Evolutionary conservation across 2,113 vertebrate species (phyloP).

Genomic region (Forbesichthys papilliferus): DNA sequence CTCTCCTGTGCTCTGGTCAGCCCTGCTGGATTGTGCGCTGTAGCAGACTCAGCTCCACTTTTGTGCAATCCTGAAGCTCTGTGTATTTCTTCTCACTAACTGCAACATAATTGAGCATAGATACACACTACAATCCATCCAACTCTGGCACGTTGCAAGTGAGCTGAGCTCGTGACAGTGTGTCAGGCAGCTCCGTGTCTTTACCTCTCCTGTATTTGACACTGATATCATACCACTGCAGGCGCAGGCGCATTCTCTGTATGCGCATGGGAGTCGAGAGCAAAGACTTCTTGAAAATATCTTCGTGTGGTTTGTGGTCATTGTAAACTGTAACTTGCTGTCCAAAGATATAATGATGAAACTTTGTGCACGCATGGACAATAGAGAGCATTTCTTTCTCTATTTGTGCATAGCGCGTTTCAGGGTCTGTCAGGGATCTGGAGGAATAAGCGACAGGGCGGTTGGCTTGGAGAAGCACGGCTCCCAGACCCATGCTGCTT

Average conservation of each 20-base stretch:
- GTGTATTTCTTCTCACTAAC: constrained; percentile 3
- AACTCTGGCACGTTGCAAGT: neutral
- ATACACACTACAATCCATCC: neutral
- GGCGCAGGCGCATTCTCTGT: neutral
- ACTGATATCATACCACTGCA: neutral
- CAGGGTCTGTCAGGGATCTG: neutral
- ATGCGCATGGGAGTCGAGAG: neutral
- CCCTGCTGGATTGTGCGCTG: neutral
- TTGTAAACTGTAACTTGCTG: neutral
- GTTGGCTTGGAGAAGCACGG: neutral
- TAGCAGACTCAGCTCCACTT: neutral
- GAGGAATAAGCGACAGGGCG: neutral
- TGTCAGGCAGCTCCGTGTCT: constrained; percentile 1
- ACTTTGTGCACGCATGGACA: neutral
- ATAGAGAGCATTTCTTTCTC: neutral
- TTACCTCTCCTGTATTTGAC: constrained; percentile 2
- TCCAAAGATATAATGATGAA: neutral
- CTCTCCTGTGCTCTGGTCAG: neutral
- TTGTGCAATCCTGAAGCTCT: neutral
- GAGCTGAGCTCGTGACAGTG: neutral
- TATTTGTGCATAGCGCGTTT: neutral
- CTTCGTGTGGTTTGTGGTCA: neutral
- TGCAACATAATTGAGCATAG: neutral
- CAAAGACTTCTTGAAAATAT: neutral
- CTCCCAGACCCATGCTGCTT: neutral